These are phyloP conservation scores for Chauna torquata DNA, from an alignment of 2,113 vertebrate genomes.

Conservation along the genomic window DNA sequence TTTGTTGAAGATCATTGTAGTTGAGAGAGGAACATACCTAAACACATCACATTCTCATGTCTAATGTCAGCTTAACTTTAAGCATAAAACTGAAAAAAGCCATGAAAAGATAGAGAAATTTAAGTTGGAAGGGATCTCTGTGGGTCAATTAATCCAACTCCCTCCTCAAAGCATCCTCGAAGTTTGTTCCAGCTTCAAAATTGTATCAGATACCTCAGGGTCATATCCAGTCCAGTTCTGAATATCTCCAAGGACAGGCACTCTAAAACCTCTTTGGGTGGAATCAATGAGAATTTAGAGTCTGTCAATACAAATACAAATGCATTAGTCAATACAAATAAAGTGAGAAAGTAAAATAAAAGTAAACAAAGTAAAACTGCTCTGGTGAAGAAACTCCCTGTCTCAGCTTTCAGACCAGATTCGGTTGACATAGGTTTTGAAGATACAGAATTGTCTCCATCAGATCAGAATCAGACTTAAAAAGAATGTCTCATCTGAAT, in stretches of 20 bases:
- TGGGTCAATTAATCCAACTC: not conserved
- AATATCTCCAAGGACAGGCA: not conserved
- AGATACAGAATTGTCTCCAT: not conserved
- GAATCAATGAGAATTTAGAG: not conserved
- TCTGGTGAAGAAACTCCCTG: not conserved
- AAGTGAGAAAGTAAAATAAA: not conserved
- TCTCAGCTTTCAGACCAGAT: not conserved
- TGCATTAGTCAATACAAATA: not conserved
- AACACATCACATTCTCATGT: not conserved
- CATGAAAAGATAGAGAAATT: not conserved
- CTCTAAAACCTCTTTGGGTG: not conserved
- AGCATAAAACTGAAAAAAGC: not conserved
- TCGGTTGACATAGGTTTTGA: rapidly evolving
- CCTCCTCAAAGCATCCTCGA: not conserved
- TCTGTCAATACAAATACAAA: not conserved
- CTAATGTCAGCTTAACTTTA: not conserved
- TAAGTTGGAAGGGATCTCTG: not conserved
- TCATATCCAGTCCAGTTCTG: not conserved
- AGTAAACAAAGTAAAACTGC: not conserved
- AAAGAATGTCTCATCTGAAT: not conserved
- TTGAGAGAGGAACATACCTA: not conserved
- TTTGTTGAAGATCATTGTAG: not conserved
- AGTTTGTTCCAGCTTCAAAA: not conserved
- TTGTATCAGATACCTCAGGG: not conserved
- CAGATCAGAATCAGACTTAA: not conserved